Evolutionary conservation across 1,140 invertebrate genomes (phyloP).

Genomic region (Mya arenaria): DNA sequence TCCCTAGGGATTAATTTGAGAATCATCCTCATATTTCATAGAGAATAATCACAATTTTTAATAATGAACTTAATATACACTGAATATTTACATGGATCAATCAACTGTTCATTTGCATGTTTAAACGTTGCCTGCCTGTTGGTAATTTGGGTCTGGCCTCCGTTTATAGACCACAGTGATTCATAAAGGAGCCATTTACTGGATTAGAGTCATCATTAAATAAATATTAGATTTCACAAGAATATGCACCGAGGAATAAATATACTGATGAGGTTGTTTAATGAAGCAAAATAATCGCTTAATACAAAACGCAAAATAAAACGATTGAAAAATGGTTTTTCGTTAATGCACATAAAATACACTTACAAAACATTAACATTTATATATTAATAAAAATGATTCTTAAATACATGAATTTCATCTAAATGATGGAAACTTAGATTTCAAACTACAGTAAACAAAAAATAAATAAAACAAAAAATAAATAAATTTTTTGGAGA

Average conservation of each 20-base stretch:
- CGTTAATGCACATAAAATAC: neutral
- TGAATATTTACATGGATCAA: neutral
- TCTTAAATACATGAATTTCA: neutral
- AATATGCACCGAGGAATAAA: too few relatives aligned
- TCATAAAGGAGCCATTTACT: slow-evolving; percentile 33
- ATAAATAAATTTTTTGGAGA: too few relatives aligned
- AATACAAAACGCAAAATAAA: slow-evolving; percentile 2
- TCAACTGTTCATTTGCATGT: slow-evolving; percentile 3
- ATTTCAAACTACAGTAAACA: too few relatives aligned
- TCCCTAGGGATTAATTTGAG: slow-evolving; percentile 35
- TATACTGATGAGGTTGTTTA: neutral
- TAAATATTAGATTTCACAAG: slow-evolving; percentile 20
- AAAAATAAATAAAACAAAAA: too few relatives aligned
- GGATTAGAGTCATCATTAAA: slow-evolving; percentile 34
- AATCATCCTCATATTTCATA: slow-evolving; percentile 12
- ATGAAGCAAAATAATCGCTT: slow-evolving; percentile 14
- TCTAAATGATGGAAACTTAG: too few relatives aligned
- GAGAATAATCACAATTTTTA: neutral
- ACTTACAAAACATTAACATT: neutral
- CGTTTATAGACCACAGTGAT: slow-evolving; percentile 3
- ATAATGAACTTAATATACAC: neutral
- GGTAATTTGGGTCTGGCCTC: neutral
- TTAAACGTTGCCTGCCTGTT: neutral
- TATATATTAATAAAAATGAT: neutral
- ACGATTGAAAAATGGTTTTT: neutral